Base-by-base conservation (phyloP, 2,797 vertebrate genomes). In the Nasua narica region DNA sequence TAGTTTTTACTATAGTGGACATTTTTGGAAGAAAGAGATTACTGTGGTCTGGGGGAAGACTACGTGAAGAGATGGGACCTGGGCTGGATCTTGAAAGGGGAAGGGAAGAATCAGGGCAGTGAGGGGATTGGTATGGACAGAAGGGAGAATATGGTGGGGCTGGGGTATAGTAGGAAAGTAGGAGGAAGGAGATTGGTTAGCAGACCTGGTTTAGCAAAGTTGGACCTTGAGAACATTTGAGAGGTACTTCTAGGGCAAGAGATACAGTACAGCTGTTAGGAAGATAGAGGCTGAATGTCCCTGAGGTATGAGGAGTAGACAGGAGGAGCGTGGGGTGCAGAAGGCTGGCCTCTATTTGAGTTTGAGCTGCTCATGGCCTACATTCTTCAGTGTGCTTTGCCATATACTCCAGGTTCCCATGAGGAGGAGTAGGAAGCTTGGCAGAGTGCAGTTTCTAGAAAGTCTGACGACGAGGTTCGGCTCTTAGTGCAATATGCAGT, bases 211-310 rank as follows among this genome's bases (percentile, higher is more conserved):
- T 81, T 65, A 43, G 16, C 62, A 60, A 16, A 67, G 29, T 56
- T 50, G 21, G 79, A 74, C 21, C 5, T 29, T 81, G 74, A 29
- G 46, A 87, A 21, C 18, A 52, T 65, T 35, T 74, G 29, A 90
- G 77, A 87, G 52, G 87, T 56, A 72, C 79, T 77, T 94, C 67
- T 88, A 95, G 77, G 46, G 58, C 54, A 97, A 86, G 70, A 67
- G 79, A 81, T 84, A n/a, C 58, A 77, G 82, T 27, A 14, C 84
- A 23, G 14, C 52, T 87, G 52, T 14, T 91, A 77, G 76, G 43
- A 56, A 67, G 69, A 52, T 35, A 67, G 81, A 92, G 58, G 35
- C 32, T 70, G 60, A 43, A 56, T 43, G 29, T 87, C 52, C 29
- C 43, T 40, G 32, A 79, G 52, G 7, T 21, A 10, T 78, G 62